Percentiles rank a stretch among this genome's conserved stretches.
Evolutionary conservation across 2,888 invertebrate species (phyloP).

Genomic region (Andrena dorsata): DNA sequence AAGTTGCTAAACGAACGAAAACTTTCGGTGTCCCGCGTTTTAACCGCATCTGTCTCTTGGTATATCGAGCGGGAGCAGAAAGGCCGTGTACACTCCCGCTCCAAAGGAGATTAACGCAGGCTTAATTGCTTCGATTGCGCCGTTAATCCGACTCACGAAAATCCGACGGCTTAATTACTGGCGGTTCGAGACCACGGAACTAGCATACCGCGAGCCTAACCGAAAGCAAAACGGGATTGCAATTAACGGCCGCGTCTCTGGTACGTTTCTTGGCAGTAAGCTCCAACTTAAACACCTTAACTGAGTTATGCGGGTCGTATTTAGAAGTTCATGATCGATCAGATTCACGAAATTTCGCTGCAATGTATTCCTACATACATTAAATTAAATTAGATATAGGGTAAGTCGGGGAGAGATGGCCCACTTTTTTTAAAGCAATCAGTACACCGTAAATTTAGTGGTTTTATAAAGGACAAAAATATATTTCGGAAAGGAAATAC

Average conservation of each 20-base stretch:
- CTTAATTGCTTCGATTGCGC: constrained; percentile 52
- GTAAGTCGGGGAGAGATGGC: too few species aligned
- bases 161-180: constrained; percentile 55
- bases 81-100: neutral
- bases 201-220: constrained; percentile 25
- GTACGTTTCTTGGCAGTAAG: constrained; percentile 8
- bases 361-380: too few species aligned
- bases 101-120: constrained; percentile 36
- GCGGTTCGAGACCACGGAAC: constrained; percentile 24
- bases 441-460: too few species aligned
- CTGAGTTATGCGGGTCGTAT: neutral
- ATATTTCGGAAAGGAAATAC: too few species aligned
- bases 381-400: too few species aligned
- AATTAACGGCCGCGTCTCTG: constrained; percentile 37
- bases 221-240: constrained; percentile 11
- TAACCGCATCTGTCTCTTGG: constrained; percentile 13
- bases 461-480: too few species aligned
- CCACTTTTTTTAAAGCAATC: too few species aligned
- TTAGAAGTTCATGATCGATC: neutral
- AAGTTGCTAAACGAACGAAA: constrained; percentile 8
- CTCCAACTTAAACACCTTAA: constrained; percentile 22
- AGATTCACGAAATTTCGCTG: neutral
- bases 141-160: constrained; percentile 55
- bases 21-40: neutral
- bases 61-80: constrained; percentile 23